These are phyloP conservation scores for Forbesichthys agassizii DNA, from an alignment of 2,113 vertebrate species.

Conservation along the genomic window DNA sequence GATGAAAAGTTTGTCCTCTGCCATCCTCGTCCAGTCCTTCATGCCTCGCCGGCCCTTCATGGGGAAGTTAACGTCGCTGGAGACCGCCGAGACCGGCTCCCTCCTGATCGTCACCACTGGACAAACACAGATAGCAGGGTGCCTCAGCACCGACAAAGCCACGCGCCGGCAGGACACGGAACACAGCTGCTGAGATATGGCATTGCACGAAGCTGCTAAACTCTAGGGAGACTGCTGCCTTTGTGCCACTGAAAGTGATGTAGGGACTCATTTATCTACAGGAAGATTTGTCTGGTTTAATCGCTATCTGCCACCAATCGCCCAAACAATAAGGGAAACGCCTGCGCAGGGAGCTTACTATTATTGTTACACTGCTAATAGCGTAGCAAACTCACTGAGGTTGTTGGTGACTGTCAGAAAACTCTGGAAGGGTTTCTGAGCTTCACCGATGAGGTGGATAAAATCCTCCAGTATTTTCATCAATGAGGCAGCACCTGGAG, in stretches of 20 bases:
- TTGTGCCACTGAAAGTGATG: not conserved
- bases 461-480: slow-evolving; percentile 98
- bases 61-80: slow-evolving; percentile 97
- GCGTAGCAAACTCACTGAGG: slow-evolving; percentile 80
- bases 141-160: slow-evolving; percentile 9
- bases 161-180: not conserved
- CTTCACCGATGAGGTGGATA: slow-evolving; percentile 92
- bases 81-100: slow-evolving; percentile 93
- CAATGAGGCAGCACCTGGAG: slow-evolving; percentile 89
- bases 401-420: slow-evolving; percentile 95
- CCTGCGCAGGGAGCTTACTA: too few species aligned
- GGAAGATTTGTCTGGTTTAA: too few species aligned
- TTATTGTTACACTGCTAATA: not conserved
- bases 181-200: not conserved
- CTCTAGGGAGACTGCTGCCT: not conserved
- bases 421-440: slow-evolving; percentile 94
- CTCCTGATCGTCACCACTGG: slow-evolving; percentile 96
- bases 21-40: slow-evolving; percentile 97
- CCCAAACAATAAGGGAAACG: too few species aligned
- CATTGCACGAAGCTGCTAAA: not conserved
- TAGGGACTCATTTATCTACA: too few species aligned
- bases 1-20: slow-evolving; percentile 96
- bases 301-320: too few species aligned
- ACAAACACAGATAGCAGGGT: slow-evolving; percentile 20
- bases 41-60: slow-evolving; percentile 96